Percentiles rank a stretch among this genome's conserved stretches.
These are phyloP conservation scores for Drosophila lowei DNA, from an alignment of 1,140 invertebrate genomes.

Conservation along the genomic window DNA sequence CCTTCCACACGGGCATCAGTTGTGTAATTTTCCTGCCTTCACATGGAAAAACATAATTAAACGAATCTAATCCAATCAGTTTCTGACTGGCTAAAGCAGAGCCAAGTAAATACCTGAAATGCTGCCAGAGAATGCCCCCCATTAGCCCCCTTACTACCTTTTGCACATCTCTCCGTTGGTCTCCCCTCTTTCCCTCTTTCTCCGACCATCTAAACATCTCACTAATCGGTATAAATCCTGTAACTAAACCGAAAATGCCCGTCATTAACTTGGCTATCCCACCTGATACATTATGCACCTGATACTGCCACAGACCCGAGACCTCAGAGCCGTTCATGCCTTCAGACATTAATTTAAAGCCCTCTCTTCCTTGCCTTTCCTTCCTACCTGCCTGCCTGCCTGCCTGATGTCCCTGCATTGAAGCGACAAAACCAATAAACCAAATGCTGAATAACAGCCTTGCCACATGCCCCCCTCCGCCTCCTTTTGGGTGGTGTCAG, in stretches of 20 bases:
- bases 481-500: slow-evolving; percentile 1
- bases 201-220: neutral
- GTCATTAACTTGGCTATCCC: slow-evolving; percentile 31
- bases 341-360: slow-evolving; percentile 53
- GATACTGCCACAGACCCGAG: slow-evolving; percentile 2
- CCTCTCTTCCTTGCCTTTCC: slow-evolving; percentile 8
- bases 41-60: no score
- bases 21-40: no score
- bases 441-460: slow-evolving; percentile 50
- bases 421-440: slow-evolving; percentile 56
- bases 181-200: no score
- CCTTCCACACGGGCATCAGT: no score
- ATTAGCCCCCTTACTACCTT: slow-evolving; percentile 3
- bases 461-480: neutral
- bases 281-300: slow-evolving; percentile 44
- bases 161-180: no score
- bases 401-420: neutral
- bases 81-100: slow-evolving; percentile 9
- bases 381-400: slow-evolving; percentile 10
- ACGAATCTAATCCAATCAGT: slow-evolving; percentile 24
- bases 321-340: neutral
- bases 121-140: neutral
- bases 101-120: neutral
- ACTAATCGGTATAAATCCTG: slow-evolving; percentile 52
- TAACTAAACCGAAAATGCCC: slow-evolving; percentile 53